Percentiles rank a stretch among this genome's conserved stretches.
Conservation (phyloP, 2,888 invertebrate genomes). For the Tigriopus californicus region DNA sequence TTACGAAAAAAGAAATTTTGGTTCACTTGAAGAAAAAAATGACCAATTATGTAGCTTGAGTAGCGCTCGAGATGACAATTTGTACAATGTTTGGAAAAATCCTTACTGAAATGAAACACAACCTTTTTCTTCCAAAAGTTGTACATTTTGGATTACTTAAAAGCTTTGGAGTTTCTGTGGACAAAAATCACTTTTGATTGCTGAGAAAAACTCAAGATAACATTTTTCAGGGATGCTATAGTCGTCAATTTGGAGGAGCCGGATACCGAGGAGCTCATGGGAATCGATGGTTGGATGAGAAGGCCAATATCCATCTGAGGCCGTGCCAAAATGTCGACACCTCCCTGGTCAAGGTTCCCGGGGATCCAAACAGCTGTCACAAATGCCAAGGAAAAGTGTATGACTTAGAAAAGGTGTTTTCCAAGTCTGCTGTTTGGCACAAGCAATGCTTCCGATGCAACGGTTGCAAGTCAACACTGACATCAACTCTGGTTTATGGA, state of each 20-base stretch:
- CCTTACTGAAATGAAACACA: no score
- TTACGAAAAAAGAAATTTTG: no score
- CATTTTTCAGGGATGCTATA: not conserved
- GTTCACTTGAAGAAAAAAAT: no score
- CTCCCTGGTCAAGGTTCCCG: not conserved
- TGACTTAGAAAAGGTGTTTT: not conserved
- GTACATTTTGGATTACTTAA: no score
- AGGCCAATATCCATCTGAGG: not conserved
- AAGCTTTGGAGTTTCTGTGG: no score
- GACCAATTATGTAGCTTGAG: no score
- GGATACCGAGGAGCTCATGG: not conserved
- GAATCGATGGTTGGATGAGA: not conserved
- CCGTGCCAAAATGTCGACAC: not conserved
- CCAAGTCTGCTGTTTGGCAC: constrained; percentile 3
- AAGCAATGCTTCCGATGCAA: not conserved
- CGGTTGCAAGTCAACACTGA: not conserved
- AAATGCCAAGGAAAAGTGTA: constrained; percentile 2
- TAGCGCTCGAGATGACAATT: no score
- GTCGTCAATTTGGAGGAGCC: not conserved
- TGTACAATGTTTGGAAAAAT: no score
- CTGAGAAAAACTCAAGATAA: no score
- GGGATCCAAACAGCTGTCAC: not conserved
- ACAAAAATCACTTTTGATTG: no score
- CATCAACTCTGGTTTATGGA: not conserved
- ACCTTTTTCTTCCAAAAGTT: no score